A percentile compares a stretch with the other conserved stretches of the same genome.
Evolutionary conservation across 35 echinoderm and acorn worm species (phyloP).

Genomic region (Lytechinus pictus): DNA sequence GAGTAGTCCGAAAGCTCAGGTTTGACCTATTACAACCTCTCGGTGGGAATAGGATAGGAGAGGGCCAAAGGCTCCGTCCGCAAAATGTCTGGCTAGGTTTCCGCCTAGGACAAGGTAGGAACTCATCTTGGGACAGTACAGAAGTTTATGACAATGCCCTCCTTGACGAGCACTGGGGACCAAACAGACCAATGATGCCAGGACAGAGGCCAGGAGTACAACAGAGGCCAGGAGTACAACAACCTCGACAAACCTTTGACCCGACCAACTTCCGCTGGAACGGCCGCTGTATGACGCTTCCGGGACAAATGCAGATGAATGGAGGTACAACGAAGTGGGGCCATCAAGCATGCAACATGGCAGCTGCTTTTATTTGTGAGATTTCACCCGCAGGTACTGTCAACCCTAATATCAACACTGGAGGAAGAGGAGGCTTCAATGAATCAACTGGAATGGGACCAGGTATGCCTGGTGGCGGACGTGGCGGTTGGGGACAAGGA

Average conservation of each 20-base stretch:
- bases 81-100: constrained; percentile 8
- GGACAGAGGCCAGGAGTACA: no score
- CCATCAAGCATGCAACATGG: neutral
- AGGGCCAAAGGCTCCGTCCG: constrained; percentile 9
- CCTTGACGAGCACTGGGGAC: neutral
- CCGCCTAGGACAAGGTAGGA: constrained; percentile 8
- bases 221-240: no score
- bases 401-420: neutral
- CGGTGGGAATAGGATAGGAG: neutral
- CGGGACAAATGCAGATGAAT: neutral
- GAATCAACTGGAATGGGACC: neutral
- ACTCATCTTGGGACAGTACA: constrained; percentile 22
- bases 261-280: constrained; percentile 3
- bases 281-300: constrained; percentile 11
- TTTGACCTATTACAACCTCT: neutral
- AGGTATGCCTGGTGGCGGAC: neutral
- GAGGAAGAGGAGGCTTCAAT: neutral
- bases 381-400: constrained; percentile 23
- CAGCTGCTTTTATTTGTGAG: neutral
- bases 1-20: neutral
- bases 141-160: neutral
- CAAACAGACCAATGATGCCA: neutral
- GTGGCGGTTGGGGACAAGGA: neutral
- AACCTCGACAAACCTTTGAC: neutral
- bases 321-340: neutral